Evolutionary conservation across 1,140 invertebrate genomes (phyloP), one percentile per base, ranked within the genome.

Genomic region (Meloidogyne floridensis): DNA sequence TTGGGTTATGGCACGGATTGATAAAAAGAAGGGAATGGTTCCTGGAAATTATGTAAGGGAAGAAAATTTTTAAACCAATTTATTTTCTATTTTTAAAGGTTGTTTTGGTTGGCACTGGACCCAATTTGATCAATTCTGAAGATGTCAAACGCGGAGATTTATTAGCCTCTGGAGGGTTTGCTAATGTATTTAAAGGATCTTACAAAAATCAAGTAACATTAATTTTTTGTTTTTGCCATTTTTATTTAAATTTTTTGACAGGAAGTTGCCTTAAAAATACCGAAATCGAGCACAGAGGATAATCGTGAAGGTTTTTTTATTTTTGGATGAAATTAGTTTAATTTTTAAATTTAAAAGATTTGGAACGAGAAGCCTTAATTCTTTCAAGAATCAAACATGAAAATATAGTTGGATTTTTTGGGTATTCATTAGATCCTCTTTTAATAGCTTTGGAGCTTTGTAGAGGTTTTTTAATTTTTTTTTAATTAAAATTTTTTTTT

Each of bases 401-500:
- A 9, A 84, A 83, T 42, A 84, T 83, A 69, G 82, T 83, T 13
- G 69, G 51, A 11, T 83, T 84, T 51, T 71, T 56, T 72, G 82
- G 76, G 32, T n/a, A 85, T 51, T 85, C 53, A 32, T 72, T 56
- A 10, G 32, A 79, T 0, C 83, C 82, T 2, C 15, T 78, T 43
- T 82, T 84, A 54, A 71, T 83, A 15, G 75, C 83, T 32, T 43
- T 83, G 32, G 82, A 83, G 32, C 65, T 83, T 13, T 83, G 82
- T 72, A 42, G 69, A 83, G 82, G 82, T 83, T 70, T 83, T 18
- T 15, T 15, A 9, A n/a, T 32, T 15, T 13, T 81, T 54, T 43
- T 81, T 18, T 42, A 11, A 43, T 11, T 43, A 1, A 5, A 5
- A 32, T 72, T 9, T 72, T 1, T 15, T 11, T 51, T n/a, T 70